These are phyloP conservation scores for Episyrphus balteatus DNA, from an alignment of 1,140 invertebrate genomes.

Conservation along the genomic window DNA sequence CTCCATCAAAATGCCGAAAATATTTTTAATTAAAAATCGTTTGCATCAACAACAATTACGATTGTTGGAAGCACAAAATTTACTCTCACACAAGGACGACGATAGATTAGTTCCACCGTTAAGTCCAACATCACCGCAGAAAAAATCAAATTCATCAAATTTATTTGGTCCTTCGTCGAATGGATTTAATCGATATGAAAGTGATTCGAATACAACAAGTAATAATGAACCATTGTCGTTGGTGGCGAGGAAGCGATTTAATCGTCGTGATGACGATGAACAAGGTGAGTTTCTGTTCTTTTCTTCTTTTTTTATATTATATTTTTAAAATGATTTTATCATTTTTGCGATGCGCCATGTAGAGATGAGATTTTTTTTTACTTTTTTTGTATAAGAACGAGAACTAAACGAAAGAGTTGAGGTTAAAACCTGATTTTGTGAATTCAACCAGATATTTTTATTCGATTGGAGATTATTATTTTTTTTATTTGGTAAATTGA, in stretches of 20 bases:
- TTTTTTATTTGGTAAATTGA: too few relatives aligned
- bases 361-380: too few relatives aligned
- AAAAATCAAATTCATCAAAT: background rate
- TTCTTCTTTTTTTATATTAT: too few relatives aligned
- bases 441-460: too few relatives aligned
- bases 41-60: constrained; percentile 77
- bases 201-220: constrained; percentile 28
- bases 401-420: too few relatives aligned
- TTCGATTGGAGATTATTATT: too few relatives aligned
- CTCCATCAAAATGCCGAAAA: constrained; percentile 66
- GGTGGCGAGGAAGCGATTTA: constrained; percentile 43
- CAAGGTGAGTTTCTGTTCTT: background rate
- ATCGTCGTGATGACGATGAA: constrained; percentile 24
- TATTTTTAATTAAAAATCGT: constrained; percentile 78
- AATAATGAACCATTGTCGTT: constrained; percentile 44
- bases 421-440: too few relatives aligned
- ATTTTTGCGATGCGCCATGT: too few relatives aligned
- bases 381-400: too few relatives aligned
- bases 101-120: constrained; percentile 30
- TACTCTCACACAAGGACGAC: constrained; percentile 41
- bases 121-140: constrained; percentile 27
- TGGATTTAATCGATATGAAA: too few relatives aligned
- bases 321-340: too few relatives aligned
- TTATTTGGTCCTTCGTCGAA: too few relatives aligned
- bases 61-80: constrained; percentile 64